A percentile compares a stretch with the other conserved stretches of the same genome.
Evolutionary conservation across 2,888 invertebrate species (phyloP).

Genomic region (Dicroscelio sp.): DNA sequence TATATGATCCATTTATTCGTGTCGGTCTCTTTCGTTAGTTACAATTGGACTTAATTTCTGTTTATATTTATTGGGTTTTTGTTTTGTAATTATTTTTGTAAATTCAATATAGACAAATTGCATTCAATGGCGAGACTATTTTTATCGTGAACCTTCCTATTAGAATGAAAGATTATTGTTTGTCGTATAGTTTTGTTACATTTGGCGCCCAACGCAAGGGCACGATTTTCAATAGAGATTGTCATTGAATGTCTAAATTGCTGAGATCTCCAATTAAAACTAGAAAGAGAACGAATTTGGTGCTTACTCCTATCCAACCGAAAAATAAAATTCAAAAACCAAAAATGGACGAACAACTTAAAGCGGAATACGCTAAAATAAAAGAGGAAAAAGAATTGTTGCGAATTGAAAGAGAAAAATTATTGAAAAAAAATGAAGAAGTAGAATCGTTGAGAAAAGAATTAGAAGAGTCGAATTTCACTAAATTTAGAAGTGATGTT

Average conservation of each 20-base stretch:
- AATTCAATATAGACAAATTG: too few species aligned
- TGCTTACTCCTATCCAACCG: not conserved
- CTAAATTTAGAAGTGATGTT: not conserved
- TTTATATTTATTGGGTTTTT: too few species aligned
- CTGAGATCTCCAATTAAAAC: not conserved
- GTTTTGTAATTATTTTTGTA: too few species aligned
- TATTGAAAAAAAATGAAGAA: not conserved
- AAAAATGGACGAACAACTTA: not conserved
- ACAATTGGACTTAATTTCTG: too few species aligned
- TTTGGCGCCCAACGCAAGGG: conserved; percentile 4
- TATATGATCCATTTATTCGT: too few species aligned
- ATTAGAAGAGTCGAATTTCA: not conserved
- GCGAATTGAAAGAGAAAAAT: not conserved
- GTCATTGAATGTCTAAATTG: not conserved
- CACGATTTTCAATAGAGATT: not conserved
- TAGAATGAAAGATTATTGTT: too few species aligned
- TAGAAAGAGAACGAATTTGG: not conserved
- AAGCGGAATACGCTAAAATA: too few species aligned
- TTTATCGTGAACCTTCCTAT: too few species aligned
- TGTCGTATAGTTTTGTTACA: too few species aligned
- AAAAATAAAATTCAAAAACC: not conserved
- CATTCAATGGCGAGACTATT: too few species aligned
- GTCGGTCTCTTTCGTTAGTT: too few species aligned
- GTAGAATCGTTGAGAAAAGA: not conserved
- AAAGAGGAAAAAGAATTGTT: not conserved